These are phyloP conservation scores for Amorpha juglandis DNA, from an alignment of 2,888 invertebrate species.

Conservation along the genomic window DNA sequence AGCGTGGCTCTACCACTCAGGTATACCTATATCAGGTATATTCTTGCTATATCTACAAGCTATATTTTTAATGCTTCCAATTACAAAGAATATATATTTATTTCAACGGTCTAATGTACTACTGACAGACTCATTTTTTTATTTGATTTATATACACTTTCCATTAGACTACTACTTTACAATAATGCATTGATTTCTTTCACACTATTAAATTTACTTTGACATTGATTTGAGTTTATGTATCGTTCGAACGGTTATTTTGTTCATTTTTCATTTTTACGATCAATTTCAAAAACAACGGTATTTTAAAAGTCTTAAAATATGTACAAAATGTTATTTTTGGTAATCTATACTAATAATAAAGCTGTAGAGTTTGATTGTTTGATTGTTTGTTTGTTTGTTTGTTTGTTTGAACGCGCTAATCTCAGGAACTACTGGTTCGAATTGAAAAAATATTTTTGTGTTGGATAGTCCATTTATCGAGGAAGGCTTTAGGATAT, in stretches of 20 bases:
- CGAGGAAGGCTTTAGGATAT: too few species aligned
- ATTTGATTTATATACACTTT: not conserved
- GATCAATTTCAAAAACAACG: not conserved
- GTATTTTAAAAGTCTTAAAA: slow-evolving; percentile 4
- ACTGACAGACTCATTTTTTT: not conserved
- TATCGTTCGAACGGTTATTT: not conserved
- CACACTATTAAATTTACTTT: not conserved
- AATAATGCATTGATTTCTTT: not conserved
- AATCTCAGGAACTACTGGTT: too few species aligned
- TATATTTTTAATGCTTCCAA: not conserved
- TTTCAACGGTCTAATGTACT: not conserved
- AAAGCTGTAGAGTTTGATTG: too few species aligned
- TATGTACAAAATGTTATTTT: not conserved
- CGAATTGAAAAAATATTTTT: too few species aligned
- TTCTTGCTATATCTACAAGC: too few species aligned
- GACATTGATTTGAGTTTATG: not conserved
- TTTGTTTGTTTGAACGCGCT: too few species aligned
- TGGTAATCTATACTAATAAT: too few species aligned
- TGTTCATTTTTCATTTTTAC: slow-evolving; percentile 6
- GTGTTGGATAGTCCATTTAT: too few species aligned
- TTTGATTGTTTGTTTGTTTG: too few species aligned
- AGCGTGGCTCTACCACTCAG: too few species aligned
- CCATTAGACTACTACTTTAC: not conserved
- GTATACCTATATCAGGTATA: too few species aligned
- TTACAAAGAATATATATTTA: not conserved